Evolutionary conservation across 2,113 vertebrate genomes (phyloP), one percentile per base, ranked within the genome.

Genomic region (Neoarius graeffei): DNA sequence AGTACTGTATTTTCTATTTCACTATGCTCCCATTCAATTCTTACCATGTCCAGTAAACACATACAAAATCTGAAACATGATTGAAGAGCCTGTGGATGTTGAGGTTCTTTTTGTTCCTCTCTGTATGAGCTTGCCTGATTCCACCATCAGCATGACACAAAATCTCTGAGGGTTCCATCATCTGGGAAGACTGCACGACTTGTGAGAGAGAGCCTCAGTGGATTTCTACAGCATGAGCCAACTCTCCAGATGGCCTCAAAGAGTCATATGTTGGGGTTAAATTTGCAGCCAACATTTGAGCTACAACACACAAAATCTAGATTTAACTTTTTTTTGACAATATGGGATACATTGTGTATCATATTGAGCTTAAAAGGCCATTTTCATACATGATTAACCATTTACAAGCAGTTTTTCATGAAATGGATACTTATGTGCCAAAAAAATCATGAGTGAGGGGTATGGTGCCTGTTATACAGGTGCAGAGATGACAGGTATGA

Each of bases 171-270:
- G 91, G 85, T 60, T 87, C 76, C 74, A 88, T 91, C 91, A 92
- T 91, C 89, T 92, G 91, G 91, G 91, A 91, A 86, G 88, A 77
- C 86, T 84, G 85, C 64, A 48, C 77, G 76, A 87, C 81, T 90
- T 81, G 76, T 52, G 50, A 76, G 86, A 79, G 84, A 86, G 86
- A 88, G 89, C 66, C 87, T 89, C 85, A 48, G 85, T 90, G 86
- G 84, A 86, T 83, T 83, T 86, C 89, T 90, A 89, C 87, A 85
- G 86, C 87, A 76, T 84, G 88, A 88, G 89, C 90, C 64, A 83
- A 83, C 91, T 90, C 91, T 92, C 91, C 91, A 92, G 91, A 92
- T 92, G 91, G 91, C 87, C 90, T 90, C 90, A 92, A 92, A 92
- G 90, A 91, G 90, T 84, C 56, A 79, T 87, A 77, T 77, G 90